Evolutionary conservation across 1,140 invertebrate species (phyloP).

Genomic region (Contarinia nasturtii): DNA sequence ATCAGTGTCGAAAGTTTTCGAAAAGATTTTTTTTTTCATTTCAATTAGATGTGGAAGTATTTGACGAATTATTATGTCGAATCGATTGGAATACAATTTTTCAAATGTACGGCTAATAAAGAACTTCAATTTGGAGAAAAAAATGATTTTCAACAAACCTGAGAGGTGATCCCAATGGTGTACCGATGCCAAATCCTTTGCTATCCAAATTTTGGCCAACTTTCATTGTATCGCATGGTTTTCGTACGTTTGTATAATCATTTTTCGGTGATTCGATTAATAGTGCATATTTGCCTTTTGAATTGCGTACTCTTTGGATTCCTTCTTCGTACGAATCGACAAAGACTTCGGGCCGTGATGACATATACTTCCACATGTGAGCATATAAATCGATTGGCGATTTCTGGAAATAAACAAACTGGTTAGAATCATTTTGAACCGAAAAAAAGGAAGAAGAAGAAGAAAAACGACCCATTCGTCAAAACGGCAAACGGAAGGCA

Average conservation of each 20-base stretch:
- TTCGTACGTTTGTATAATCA: conserved; percentile 80
- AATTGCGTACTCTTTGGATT: conserved; percentile 56
- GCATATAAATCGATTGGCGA: conserved; percentile 79
- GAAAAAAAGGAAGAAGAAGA: too few species aligned
- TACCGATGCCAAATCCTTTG: conserved; percentile 87
- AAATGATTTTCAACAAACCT: conserved; percentile 36
- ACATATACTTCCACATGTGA: conserved; percentile 95
- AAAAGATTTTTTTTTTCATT: background rate
- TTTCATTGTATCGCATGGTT: conserved; percentile 92
- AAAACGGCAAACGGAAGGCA: too few species aligned
- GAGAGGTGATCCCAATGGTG: conserved; percentile 71
- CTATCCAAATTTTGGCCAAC: conserved; percentile 80
- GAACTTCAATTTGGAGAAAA: background rate
- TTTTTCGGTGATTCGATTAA: conserved; percentile 87
- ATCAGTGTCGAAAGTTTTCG: too few species aligned
- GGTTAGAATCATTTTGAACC: too few species aligned
- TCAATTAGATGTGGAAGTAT: background rate
- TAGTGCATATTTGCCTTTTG: conserved; percentile 86
- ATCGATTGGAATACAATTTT: background rate
- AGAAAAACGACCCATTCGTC: too few species aligned
- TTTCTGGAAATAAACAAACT: too few species aligned
- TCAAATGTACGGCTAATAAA: background rate
- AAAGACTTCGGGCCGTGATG: conserved; percentile 61
- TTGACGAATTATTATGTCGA: background rate
- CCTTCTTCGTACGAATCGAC: conserved; percentile 69